A percentile compares a stretch with the other conserved stretches of the same genome.
Conservation (phyloP, 2,113 vertebrate species). For the Centropus unirufus region DNA sequence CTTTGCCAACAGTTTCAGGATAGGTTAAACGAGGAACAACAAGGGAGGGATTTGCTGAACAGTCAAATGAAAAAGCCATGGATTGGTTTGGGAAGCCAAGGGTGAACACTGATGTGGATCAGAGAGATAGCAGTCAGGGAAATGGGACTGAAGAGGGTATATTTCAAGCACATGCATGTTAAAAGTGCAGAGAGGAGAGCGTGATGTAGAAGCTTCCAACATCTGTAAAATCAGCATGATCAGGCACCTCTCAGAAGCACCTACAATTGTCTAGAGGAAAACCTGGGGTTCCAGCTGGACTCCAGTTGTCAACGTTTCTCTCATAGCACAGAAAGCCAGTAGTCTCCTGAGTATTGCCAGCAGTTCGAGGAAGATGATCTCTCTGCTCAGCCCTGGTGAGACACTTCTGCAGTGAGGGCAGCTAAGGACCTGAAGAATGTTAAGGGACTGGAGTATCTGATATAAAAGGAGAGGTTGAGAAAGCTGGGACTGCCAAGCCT, state of each 20-base stretch:
- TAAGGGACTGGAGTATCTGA: not conserved
- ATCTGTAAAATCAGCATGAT: not conserved
- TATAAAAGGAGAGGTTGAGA: not conserved
- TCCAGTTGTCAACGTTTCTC: accelerated
- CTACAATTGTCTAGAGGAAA: not conserved
- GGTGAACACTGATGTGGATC: not conserved
- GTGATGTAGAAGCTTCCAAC: not conserved
- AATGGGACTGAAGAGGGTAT: not conserved
- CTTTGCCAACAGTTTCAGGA: not conserved
- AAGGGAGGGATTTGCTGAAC: not conserved
- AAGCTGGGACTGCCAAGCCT: not conserved
- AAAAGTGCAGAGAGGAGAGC: not conserved
- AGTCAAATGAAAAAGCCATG: not conserved
- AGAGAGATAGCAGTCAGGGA: not conserved
- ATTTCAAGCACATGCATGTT: not conserved
- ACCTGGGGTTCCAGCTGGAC: not conserved
- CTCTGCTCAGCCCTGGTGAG: not conserved
- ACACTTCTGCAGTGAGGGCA: not conserved
- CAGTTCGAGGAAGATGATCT: not conserved
- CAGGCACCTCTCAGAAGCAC: not conserved
- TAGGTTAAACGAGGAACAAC: not conserved
- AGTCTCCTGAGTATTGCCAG: not conserved
- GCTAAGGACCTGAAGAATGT: not conserved
- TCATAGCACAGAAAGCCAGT: not conserved
- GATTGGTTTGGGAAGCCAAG: not conserved